Conservation (phyloP, 2,797 vertebrate species). For the Orientallactaga sibirica region DNA sequence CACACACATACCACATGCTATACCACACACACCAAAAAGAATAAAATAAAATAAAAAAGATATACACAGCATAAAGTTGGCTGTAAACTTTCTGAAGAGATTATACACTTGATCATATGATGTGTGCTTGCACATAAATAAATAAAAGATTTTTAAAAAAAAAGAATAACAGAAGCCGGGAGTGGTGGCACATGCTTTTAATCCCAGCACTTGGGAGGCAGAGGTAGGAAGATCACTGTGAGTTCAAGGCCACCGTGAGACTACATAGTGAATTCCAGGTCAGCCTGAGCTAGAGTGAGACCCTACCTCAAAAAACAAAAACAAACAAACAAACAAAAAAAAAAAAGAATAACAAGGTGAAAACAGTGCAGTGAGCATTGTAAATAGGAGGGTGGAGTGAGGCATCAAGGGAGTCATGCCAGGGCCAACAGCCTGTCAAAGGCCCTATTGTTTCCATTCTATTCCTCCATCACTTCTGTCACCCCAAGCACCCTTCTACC, state of each 20-base stretch:
- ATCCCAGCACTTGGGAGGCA: too few relatives aligned
- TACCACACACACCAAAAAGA: neutral
- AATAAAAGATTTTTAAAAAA: too few relatives aligned
- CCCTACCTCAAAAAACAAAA: too few relatives aligned
- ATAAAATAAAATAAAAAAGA: neutral
- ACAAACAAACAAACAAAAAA: too few relatives aligned
- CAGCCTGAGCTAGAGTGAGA: too few relatives aligned
- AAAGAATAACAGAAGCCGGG: too few relatives aligned
- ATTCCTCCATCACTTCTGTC: neutral
- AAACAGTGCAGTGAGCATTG: fast-evolving
- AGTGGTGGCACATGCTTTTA: too few relatives aligned
- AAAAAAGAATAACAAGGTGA: neutral
- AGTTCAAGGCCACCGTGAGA: too few relatives aligned
- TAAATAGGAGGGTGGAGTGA: neutral
- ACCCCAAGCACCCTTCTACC: neutral
- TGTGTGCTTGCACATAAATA: too few relatives aligned
- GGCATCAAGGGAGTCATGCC: fast-evolving
- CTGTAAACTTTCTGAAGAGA: conserved; percentile 2
- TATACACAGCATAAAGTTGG: neutral
- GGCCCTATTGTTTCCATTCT: neutral
- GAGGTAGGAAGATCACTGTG: too few relatives aligned
- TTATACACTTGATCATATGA: neutral
- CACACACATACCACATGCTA: neutral
- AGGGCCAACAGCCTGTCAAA: fast-evolving
- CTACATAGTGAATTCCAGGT: too few relatives aligned